Base-by-base conservation (phyloP, 2,888 invertebrate species). In the Rhamnusium bicolor region DNA sequence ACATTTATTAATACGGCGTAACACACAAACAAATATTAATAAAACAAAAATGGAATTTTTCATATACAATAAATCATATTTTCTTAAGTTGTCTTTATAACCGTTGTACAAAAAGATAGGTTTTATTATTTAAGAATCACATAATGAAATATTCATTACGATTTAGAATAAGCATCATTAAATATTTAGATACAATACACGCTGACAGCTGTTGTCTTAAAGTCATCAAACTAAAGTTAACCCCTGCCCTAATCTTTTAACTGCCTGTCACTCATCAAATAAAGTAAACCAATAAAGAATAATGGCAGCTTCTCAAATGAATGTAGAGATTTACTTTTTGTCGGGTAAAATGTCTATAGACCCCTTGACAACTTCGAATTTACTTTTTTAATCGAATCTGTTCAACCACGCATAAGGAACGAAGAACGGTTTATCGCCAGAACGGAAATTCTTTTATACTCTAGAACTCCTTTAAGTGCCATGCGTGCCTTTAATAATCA, bases 141-240 rank as follows among this genome's bases (percentile, higher is more conserved):
- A 14, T 4, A 40, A 5, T 40, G n/a, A 40, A 40, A n/a, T n/a
- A n/a, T 40, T 10, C 8, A 40, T 40, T 40, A 40, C n/a, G 12
- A n/a, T 40, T 40, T 40, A n/a, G n/a, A 40, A n/a, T 53, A 29
- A 32, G 71, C 16, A 51, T 66, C 65, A 53, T 71, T 66, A 66
- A n/a, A 65, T 71, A 60, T 71, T 71, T 66, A 60, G 65, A 71
- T 65, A 71, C 71, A 51, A 21, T 24, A 56, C 60, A 65, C 58
- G 65, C 65, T 71, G 65, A 66, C 71, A 71, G 71, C 66, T 71
- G 71, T 12, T 32, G 32, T 40, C 65, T 19, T 49, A 65, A 66
- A 66, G 65, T 40, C 66, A 29, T 71, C 60, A 65, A 40, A 8
- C 32, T 32, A 21, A 54, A 56, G 40, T 60, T 46, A 71, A 70